Conservation (phyloP, 2,888 invertebrate species). For the Sinopyrophorus schimmeli region DNA sequence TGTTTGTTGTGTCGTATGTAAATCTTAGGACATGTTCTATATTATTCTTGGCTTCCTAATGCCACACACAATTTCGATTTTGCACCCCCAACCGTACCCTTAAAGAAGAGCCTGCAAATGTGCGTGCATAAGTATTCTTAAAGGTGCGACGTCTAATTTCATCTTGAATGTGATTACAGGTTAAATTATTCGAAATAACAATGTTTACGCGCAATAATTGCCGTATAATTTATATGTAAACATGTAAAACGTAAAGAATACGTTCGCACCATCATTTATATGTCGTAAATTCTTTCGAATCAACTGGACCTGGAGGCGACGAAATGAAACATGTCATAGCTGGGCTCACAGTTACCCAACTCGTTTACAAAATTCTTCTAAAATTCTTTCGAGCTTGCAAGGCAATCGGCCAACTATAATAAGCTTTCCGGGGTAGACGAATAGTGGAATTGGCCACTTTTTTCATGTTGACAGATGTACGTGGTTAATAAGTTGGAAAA, state of each 20-base stretch:
- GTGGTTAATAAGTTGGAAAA: constrained; percentile 55
- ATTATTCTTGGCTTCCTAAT: constrained; percentile 14
- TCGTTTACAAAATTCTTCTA: constrained; percentile 15
- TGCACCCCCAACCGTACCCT: no score
- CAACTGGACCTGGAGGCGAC: constrained; percentile 41
- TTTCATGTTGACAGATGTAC: constrained; percentile 54
- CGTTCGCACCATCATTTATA: constrained; percentile 34
- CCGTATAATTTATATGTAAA: no score
- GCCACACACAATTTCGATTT: constrained; percentile 2
- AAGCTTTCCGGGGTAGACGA: constrained; percentile 50
- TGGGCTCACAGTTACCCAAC: constrained; percentile 35
- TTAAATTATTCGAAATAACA: no score
- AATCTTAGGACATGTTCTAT: constrained; percentile 26
- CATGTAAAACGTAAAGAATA: no score
- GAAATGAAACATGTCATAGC: constrained; percentile 44
- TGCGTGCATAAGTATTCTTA: no score
- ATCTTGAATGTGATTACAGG: no score
- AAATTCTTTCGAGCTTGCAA: constrained; percentile 8
- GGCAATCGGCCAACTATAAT: constrained; percentile 37
- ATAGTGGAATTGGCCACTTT: constrained; percentile 52
- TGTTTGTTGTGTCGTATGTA: constrained; percentile 37
- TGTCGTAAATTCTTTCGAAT: constrained; percentile 30
- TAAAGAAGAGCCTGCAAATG: no score
- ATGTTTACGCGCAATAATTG: no score
- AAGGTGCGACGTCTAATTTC: no score